A percentile compares a stretch with the other conserved stretches of the same genome.
Evolutionary conservation across 2,888 invertebrate genomes (phyloP).

Genomic region (Pristionchus maxplancki): DNA sequence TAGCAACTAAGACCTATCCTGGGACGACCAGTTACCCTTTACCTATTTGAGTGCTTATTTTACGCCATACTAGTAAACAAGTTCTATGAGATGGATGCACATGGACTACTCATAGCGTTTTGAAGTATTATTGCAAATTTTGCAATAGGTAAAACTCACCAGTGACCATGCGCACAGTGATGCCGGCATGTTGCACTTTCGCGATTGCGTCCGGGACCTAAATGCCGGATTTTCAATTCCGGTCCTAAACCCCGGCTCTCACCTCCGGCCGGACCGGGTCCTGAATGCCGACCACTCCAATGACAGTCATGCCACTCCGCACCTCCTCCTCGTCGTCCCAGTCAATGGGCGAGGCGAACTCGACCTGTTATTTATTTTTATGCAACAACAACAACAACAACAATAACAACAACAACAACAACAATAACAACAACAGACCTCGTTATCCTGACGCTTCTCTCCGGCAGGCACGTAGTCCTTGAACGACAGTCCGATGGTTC

Average conservation of each 20-base stretch:
- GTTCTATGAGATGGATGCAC: too few species aligned
- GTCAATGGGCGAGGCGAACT: slow-evolving; percentile 63
- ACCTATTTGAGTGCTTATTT: too few species aligned
- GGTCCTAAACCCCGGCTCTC: slow-evolving; percentile 68
- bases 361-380: slow-evolving; percentile 42
- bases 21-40: too few species aligned
- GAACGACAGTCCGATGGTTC: slow-evolving; percentile 80
- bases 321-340: slow-evolving; percentile 80
- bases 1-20: too few species aligned
- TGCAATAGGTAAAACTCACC: slow-evolving; percentile 68
- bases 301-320: slow-evolving; percentile 79
- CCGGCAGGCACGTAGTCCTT: slow-evolving; percentile 71
- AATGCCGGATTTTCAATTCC: neutral
- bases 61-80: too few species aligned
- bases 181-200: slow-evolving; percentile 80
- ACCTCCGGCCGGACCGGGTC: slow-evolving; percentile 79
- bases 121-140: neutral
- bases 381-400: too few species aligned
- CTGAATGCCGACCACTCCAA: slow-evolving; percentile 80
- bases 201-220: slow-evolving; percentile 80
- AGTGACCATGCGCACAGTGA: slow-evolving; percentile 81
- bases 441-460: slow-evolving; percentile 61
- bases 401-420: too few species aligned
- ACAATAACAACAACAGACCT: slow-evolving; percentile 54
- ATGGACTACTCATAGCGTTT: too few species aligned